These are phyloP conservation scores for Hymenochirus boettgeri DNA, from an alignment of 2,113 vertebrate genomes.

Conservation along the genomic window DNA sequence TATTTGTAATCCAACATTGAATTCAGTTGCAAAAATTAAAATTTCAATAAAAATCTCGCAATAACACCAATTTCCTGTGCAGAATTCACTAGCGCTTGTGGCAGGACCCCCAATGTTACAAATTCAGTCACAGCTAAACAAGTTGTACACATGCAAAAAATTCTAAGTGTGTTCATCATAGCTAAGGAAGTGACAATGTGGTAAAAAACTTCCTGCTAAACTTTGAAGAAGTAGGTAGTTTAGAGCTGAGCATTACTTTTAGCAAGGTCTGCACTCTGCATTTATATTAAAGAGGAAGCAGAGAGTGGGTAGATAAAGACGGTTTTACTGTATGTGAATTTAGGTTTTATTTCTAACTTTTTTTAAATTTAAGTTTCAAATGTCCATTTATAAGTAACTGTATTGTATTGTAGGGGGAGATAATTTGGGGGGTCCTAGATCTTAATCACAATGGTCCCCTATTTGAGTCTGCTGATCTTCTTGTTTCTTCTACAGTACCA, in stretches of 20 bases:
- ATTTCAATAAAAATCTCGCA: too few relatives aligned
- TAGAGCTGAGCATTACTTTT: slow-evolving; percentile 13
- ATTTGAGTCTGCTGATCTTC: slow-evolving; percentile 8
- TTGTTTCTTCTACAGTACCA: slow-evolving; percentile 21
- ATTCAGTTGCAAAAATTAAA: too few relatives aligned
- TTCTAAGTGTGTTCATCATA: not conserved
- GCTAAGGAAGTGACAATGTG: slow-evolving; percentile 40
- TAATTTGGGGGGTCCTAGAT: not conserved
- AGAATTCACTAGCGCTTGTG: too few relatives aligned
- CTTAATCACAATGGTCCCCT: slow-evolving; percentile 11
- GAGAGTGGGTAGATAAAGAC: slow-evolving; percentile 31
- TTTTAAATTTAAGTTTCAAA: not conserved
- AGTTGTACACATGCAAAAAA: not conserved
- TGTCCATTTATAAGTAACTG: slow-evolving; percentile 5
- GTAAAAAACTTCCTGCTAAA: slow-evolving; percentile 36
- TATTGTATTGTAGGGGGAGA: slow-evolving; percentile 22
- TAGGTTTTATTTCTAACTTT: slow-evolving; percentile 13
- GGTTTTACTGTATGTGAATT: slow-evolving; percentile 9
- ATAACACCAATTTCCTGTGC: too few relatives aligned
- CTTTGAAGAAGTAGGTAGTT: slow-evolving; percentile 40
- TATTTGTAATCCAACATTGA: too few relatives aligned
- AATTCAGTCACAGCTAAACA: not conserved
- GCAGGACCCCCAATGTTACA: not conserved
- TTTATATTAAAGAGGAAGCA: slow-evolving; percentile 34
- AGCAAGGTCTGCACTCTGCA: slow-evolving; percentile 19